These are phyloP conservation scores for Bolinopsis microptera DNA, from an alignment of 37 sponge, comb jelly and placozoan species.

Conservation along the genomic window DNA sequence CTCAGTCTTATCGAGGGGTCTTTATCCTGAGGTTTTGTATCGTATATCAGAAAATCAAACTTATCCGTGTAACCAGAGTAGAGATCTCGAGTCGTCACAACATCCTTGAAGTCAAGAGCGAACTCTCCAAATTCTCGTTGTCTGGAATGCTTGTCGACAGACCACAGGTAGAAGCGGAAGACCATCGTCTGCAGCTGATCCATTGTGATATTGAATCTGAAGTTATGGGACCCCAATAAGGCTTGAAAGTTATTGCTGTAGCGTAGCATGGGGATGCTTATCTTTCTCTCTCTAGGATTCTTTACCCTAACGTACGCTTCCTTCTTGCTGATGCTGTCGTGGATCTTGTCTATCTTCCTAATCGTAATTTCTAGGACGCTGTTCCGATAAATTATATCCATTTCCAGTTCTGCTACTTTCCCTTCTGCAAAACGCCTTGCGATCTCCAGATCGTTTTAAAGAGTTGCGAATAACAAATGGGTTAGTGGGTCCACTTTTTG, in stretches of 20 bases:
- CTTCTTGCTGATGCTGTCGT: background rate
- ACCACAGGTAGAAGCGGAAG: conserved; percentile 48
- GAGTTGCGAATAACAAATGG: no score
- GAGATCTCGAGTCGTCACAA: background rate
- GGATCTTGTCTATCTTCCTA: conserved; percentile 11
- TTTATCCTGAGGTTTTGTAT: background rate
- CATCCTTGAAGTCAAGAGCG: conserved; percentile 7
- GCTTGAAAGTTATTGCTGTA: background rate
- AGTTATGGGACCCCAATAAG: background rate
- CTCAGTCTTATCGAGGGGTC: background rate
- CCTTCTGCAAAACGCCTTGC: background rate
- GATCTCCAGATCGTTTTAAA: background rate
- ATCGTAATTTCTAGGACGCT: background rate
- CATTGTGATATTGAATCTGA: background rate
- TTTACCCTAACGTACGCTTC: background rate
- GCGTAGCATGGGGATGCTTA: background rate
- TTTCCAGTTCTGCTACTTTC: background rate
- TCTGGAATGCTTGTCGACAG: background rate
- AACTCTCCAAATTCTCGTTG: conserved; percentile 19
- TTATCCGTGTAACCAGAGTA: background rate
- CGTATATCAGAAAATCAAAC: conserved; percentile 6
- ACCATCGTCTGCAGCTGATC: background rate
- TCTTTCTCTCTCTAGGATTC: background rate
- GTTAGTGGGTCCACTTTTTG: no score
- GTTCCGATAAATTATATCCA: background rate